Base-by-base conservation (phyloP, 2,797 vertebrate species). In the Urocyon cinereoargenteus region DNA sequence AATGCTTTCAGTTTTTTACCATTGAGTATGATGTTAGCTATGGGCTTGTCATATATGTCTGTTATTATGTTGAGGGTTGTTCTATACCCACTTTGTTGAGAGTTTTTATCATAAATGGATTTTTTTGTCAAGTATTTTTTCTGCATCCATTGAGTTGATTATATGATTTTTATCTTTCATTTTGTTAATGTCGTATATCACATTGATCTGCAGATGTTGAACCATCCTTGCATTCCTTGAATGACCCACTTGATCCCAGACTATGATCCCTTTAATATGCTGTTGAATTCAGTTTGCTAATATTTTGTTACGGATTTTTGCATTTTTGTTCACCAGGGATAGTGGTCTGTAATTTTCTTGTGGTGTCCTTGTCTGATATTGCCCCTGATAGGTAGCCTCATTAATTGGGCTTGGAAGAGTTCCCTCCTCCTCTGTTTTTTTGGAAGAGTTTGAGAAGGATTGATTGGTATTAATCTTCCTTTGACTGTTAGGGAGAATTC, bases 401-500 rank as follows among this genome's bases (percentile, higher is more conserved):
- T 34, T n/a, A 34, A 68, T 68, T 68, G 64, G 7, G 16, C n/a
- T 68, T 66, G 64, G 64, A 66, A 66, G 64, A 66, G 64, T 66
- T 66, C 7, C 16, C 31, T 10, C 31, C 64, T 68, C 64, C n/a
- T 68, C 31, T 68, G 64, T 68, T 68, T 68, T 68, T n/a, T 68
- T 68, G n/a, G 31, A 68, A 34, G 64, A 68, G 64, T 68, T 68
- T 68, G 64, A 68, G 64, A 66, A 66, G 64, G 8, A 34, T 68
- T 68, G 8, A 34, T 68, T 68, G n/a, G 31, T 34, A 68, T 68
- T 68, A 68, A 34, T 81, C 15, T 86, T 45, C 55, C n/a, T 81
- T 95, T 95, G n/a, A 16, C 36, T 61, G 49, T 82, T 55, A 62
- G 51, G 64, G 61, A 87, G 64, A 95, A 28, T 91, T 53, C 57